Evolutionary conservation across 2,888 invertebrate species (phyloP), one percentile per base, ranked within the genome.

Genomic region (Hemaris fuciformis): DNA sequence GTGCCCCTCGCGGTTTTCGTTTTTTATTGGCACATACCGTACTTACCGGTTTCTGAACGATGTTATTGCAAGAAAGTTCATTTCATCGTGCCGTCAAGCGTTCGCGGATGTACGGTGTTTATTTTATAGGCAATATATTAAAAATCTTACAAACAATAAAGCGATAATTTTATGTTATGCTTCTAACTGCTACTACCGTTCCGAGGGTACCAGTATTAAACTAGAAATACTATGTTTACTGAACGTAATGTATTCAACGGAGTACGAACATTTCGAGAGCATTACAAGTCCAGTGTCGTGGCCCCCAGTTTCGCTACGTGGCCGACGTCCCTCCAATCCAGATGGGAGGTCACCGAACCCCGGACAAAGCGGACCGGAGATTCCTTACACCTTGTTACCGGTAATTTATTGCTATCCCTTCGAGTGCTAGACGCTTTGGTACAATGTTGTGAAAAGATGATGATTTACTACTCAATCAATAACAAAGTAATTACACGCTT

Each of bases 331-430:
- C 81, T 83, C 71, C 75, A 83, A 81, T 80, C 80, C 82, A 81
- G 81, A 82, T 82, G 84, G 69, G 70, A 73, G 86, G 79, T 83
- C 84, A 75, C 64, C 72, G 87, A 85, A 81, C 88, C 69, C 64
- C 56, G 69, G 65, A 70, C 72, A 69, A 68, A 70, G 76, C 72
- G 70, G 71, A 71, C 70, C 72, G 72, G 73, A 76, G 80, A 80
- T 77, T 79, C 78, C 79, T 77, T 76, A 79, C 83, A 83, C 81
- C 81, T 81, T 70, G 77, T 81, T 76, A 57, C 34, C 38, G 34
- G 57, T 41, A 41, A 57, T 57, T 57, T 57, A 57, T 41, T 23
- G 34, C 27, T 53, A 18, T 53, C 53, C 31, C 53, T 31, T 53
- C 23, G 22, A 38, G 2, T 57, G 57, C 57, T 57, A 31, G 38